phyloP scores from a whole-genome alignment of 2,888 invertebrate genomes.

The Isoperla grammatica region DNA sequence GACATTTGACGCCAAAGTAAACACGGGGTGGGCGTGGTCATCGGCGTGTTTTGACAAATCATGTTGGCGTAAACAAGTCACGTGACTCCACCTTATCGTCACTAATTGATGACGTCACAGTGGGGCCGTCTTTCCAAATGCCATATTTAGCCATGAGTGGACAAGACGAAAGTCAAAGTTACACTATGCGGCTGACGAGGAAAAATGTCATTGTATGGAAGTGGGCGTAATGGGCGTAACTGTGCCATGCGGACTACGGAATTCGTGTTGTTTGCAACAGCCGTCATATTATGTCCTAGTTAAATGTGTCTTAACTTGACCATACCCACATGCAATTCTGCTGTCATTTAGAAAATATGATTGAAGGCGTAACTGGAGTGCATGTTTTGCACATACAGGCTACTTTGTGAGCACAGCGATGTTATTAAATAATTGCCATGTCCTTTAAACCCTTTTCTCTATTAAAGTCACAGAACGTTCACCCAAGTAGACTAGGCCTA shows the following conservation, averaged over 20 bases:
- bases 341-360: too few relatives aligned
- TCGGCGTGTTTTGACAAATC: conserved; percentile 22
- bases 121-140: conserved; percentile 15
- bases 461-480: too few relatives aligned
- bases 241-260: neutral
- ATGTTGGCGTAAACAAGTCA: conserved; percentile 23
- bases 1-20: conserved; percentile 9
- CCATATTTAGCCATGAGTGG: conserved; percentile 27
- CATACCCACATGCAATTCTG: too few relatives aligned
- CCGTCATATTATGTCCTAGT: neutral
- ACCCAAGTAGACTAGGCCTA: too few relatives aligned
- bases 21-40: conserved; percentile 26
- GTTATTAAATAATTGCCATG: too few relatives aligned
- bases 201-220: neutral
- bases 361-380: too few relatives aligned
- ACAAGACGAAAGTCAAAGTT: neutral
- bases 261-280: neutral
- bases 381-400: too few relatives aligned
- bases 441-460: conserved; percentile 11
- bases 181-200: neutral
- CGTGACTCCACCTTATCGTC: conserved; percentile 23
- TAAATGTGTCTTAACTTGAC: neutral
- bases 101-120: conserved; percentile 26
- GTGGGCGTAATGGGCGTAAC: conserved; percentile 12
- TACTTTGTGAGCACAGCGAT: too few relatives aligned